Conservation (phyloP, 2,888 invertebrate species). For the Apodemia zela region DNA sequence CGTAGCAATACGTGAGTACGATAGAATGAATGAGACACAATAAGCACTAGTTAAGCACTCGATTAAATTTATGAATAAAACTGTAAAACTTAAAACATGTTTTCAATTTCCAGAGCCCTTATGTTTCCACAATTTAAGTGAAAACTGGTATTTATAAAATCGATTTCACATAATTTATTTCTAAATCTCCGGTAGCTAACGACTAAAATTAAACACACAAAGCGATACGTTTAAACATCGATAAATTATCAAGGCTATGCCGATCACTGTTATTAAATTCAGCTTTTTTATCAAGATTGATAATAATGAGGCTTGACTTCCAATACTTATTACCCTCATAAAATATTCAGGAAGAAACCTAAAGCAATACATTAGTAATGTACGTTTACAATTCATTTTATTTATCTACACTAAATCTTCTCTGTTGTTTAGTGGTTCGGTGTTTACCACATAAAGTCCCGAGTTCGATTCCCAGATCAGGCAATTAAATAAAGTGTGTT, state of each 20-base stretch:
- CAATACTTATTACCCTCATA: constrained; percentile 10
- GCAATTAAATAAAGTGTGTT: too few species aligned
- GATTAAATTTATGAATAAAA: too few species aligned
- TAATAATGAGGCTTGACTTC: constrained; percentile 5
- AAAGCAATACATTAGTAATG: neutral
- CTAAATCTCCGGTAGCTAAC: constrained; percentile 3
- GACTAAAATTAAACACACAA: neutral
- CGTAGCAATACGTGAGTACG: too few species aligned
- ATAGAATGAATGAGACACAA: too few species aligned
- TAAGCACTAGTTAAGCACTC: too few species aligned
- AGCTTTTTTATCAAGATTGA: constrained; percentile 11
- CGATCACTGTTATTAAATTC: constrained; percentile 2
- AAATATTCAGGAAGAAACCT: constrained; percentile 5
- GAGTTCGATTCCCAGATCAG: too few species aligned
- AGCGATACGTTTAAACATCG: constrained; percentile 5
- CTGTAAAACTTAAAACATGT: too few species aligned
- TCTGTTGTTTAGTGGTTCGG: too few species aligned
- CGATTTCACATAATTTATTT: neutral
- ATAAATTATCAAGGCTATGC: neutral
- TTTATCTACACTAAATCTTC: neutral
- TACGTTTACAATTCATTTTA: neutral
- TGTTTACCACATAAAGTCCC: too few species aligned
- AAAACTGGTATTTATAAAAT: too few species aligned
- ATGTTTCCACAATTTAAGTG: too few species aligned
- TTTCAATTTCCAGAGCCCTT: too few species aligned